Evolutionary conservation across 2,797 vertebrate species (phyloP).

Genomic region (Harpagifer antarcticus): DNA sequence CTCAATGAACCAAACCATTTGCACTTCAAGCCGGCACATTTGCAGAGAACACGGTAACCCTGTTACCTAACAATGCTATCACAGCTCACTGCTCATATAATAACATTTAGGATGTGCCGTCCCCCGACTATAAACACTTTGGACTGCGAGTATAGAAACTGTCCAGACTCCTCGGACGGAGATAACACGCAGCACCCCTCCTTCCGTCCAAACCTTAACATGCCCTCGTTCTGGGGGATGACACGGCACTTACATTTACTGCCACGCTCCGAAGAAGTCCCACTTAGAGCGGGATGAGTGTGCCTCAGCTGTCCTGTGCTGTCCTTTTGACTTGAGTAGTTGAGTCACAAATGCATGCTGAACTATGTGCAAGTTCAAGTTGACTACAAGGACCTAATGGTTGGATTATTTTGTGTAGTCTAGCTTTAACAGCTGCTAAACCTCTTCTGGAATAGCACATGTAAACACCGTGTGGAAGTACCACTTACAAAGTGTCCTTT

Average conservation of each 20-base stretch:
- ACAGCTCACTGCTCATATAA: constrained; percentile 55
- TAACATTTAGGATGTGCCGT: constrained; percentile 80
- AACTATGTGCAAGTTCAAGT: constrained; percentile 13
- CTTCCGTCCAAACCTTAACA: constrained; percentile 38
- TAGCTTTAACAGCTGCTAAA: constrained; percentile 20
- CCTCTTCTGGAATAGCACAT: constrained; percentile 3
- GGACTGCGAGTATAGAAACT: constrained; percentile 67
- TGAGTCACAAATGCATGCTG: background rate
- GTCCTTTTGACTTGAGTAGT: background rate
- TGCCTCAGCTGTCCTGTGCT: constrained; percentile 6
- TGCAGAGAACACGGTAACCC: constrained; percentile 55
- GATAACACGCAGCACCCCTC: constrained; percentile 58
- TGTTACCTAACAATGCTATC: constrained; percentile 74
- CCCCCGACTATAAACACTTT: constrained; percentile 78
- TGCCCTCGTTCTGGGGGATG: constrained; percentile 31
- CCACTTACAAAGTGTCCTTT: background rate
- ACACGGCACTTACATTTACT: constrained; percentile 51
- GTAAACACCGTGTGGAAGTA: constrained; percentile 18
- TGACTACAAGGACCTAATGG: constrained; percentile 4
- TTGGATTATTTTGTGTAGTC: constrained; percentile 39
- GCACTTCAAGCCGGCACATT: background rate
- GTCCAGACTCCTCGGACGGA: constrained; percentile 75
- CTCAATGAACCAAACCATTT: constrained; percentile 6
- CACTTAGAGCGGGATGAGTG: constrained; percentile 24
- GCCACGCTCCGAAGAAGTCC: constrained; percentile 27